Base-by-base conservation (phyloP, 2,113 vertebrate genomes). In the Nothocercus julius region DNA sequence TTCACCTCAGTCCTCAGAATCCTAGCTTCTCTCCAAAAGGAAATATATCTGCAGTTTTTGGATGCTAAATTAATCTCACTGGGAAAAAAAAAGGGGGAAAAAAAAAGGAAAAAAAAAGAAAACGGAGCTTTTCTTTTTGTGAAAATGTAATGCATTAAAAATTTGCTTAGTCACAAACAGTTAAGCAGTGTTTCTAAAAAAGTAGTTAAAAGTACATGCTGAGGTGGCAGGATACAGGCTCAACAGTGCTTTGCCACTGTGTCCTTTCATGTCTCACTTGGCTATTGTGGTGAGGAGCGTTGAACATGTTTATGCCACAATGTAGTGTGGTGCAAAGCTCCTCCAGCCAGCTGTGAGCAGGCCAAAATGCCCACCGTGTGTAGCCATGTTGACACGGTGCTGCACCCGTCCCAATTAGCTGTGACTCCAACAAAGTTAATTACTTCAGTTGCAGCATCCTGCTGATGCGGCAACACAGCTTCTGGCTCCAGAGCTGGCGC, bases 371-470 rank as follows among this genome's bases (percentile, higher is more conserved):
- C 30, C 45, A 25, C 16, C 9, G 28, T 38, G 45, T 14, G 22
- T 20, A 66, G 11, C 34, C 28, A 34, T 27, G 40, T 49, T 88
- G 32, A 11, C 80, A 30, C 8, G 32, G 25, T 25, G 7, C 54
- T 70, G 45, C 66, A 93, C 61, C 51, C 19, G 59, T 8, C 7
- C 8, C 7, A 10, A 45, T 58, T 75, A 90, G 25, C 73, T 92
- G n/a, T 54, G 59, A 8, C 75, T 88, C 64, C n/a, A 58, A 3
- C 0, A 5, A 75, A 68, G 80, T 24, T 67, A 77, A 84, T 93
- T 86, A 78, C 24, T 49, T 85, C 68, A 51, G 30, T 85, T 81
- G 64, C 85, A 94, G 69, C 82, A 93, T 66, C 34, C 38, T 92
- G 88, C 51, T 90, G 77, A 72, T 72, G 82, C 64, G 51, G 61